These are phyloP conservation scores for Aphelenchoides bicaudatus DNA, from an alignment of 2,888 invertebrate species.

Conservation along the genomic window DNA sequence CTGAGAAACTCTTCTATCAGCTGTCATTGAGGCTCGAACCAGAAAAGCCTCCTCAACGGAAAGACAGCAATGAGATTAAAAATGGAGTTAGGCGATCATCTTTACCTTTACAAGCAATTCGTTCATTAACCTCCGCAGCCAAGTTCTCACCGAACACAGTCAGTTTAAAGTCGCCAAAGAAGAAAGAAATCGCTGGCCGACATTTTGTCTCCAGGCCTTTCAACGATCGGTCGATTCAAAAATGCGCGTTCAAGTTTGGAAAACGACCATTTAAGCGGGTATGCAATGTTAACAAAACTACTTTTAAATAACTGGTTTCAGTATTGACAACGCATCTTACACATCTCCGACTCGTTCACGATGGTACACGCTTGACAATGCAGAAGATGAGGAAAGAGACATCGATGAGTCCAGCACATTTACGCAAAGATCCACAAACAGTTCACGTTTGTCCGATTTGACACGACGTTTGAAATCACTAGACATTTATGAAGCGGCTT, in stretches of 20 bases:
- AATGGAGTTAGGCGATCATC: conserved; percentile 9
- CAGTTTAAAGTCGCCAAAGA: background rate
- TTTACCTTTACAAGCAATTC: conserved; percentile 4
- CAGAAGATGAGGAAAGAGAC: conserved; percentile 3
- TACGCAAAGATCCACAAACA: too few species aligned
- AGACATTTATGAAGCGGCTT: too few species aligned
- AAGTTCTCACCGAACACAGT: background rate
- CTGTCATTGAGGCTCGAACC: conserved; percentile 22
- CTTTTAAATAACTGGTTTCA: background rate
- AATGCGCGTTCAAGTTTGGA: background rate
- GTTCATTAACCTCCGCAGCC: background rate
- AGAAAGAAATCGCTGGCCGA: too few species aligned
- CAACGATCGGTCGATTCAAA: background rate
- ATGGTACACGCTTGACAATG: background rate
- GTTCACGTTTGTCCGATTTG: too few species aligned
- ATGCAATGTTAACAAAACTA: background rate
- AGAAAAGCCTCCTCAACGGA: background rate
- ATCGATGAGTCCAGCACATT: background rate
- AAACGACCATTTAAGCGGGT: background rate
- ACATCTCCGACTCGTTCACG: background rate
- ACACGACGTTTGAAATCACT: too few species aligned
- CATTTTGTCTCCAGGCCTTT: background rate
- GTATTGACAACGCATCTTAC: conserved; percentile 1
- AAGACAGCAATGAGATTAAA: too few species aligned
- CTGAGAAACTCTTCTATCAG: conserved; percentile 19